Evolutionary conservation across 2,113 vertebrate genomes (phyloP).

Genomic region (Pseudorasbora parva): DNA sequence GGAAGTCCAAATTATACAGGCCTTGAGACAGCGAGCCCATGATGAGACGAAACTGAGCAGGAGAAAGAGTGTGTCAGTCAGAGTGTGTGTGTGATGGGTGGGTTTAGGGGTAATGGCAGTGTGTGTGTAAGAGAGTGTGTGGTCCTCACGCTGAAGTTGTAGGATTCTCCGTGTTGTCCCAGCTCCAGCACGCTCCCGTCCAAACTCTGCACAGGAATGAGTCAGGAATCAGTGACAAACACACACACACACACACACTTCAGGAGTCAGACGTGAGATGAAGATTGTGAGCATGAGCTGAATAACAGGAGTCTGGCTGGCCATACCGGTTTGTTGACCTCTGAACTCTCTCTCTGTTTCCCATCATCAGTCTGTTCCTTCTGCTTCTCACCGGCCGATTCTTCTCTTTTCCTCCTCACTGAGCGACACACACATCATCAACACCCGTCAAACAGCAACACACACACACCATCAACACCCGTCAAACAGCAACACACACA

Average conservation of each 20-base stretch:
- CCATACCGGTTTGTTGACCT: background rate
- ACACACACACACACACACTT: too few relatives aligned
- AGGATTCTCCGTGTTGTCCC: conserved; percentile 61
- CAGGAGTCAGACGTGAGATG: too few relatives aligned
- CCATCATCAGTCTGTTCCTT: background rate
- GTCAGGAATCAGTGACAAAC: too few relatives aligned
- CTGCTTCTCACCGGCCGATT: background rate
- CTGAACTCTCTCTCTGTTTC: background rate
- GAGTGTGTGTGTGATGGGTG: too few relatives aligned
- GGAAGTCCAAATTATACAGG: conserved; percentile 83
- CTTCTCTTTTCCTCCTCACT: background rate
- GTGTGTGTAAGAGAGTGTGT: background rate
- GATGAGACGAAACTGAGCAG: conserved; percentile 74
- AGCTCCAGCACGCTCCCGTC: conserved; percentile 63
- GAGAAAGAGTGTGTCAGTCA: too few relatives aligned
- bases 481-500: too few relatives aligned
- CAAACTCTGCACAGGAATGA: conserved; percentile 60
- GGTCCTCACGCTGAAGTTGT: conserved; percentile 80
- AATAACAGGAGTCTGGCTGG: too few relatives aligned
- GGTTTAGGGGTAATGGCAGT: too few relatives aligned
- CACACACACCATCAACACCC: too few relatives aligned
- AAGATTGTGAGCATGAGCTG: too few relatives aligned
- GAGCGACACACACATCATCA: background rate
- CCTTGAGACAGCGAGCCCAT: conserved; percentile 73
- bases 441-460: background rate